These are phyloP conservation scores for Riptortus pedestris DNA, from an alignment of 1,140 invertebrate genomes.

Conservation along the genomic window DNA sequence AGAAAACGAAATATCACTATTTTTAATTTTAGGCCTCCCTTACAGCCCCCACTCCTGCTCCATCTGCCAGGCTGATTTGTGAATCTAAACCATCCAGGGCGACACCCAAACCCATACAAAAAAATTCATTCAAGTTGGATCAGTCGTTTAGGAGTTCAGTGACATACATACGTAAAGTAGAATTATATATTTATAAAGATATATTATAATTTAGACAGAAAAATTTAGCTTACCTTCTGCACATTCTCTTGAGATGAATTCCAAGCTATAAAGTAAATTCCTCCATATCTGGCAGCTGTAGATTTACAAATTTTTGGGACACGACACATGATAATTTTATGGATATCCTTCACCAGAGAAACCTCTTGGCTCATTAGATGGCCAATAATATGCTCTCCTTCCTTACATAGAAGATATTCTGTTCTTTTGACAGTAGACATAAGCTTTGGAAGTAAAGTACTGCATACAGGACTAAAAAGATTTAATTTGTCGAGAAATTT, in stretches of 20 bases:
- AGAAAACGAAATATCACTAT: too few relatives aligned
- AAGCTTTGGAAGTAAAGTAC: slow-evolving; percentile 1
- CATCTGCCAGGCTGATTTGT: too few relatives aligned
- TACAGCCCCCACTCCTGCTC: too few relatives aligned
- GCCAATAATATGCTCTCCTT: slow-evolving; percentile 21
- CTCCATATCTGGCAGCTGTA: slow-evolving; percentile 25
- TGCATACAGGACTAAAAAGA: slow-evolving; percentile 8
- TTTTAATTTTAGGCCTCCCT: too few relatives aligned
- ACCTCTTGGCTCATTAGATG: slow-evolving; percentile 21
- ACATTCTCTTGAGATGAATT: background rate
- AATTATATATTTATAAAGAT: too few relatives aligned
- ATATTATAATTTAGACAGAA: background rate
- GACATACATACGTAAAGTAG: too few relatives aligned
- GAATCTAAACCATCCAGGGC: too few relatives aligned
- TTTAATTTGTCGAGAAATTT: slow-evolving; percentile 3
- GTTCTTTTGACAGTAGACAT: slow-evolving; percentile 8
- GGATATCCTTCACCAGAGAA: slow-evolving; percentile 19
- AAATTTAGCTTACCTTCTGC: slow-evolving; percentile 20
- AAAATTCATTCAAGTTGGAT: too few relatives aligned
- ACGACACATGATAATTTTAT: slow-evolving; percentile 19
- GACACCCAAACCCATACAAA: too few relatives aligned
- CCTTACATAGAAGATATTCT: slow-evolving; percentile 19
- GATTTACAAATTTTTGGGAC: slow-evolving; percentile 16
- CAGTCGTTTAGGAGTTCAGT: too few relatives aligned
- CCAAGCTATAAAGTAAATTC: slow-evolving; percentile 26